Conservation (phyloP, 1,140 invertebrate species). For the Drepana arcuata region DNA sequence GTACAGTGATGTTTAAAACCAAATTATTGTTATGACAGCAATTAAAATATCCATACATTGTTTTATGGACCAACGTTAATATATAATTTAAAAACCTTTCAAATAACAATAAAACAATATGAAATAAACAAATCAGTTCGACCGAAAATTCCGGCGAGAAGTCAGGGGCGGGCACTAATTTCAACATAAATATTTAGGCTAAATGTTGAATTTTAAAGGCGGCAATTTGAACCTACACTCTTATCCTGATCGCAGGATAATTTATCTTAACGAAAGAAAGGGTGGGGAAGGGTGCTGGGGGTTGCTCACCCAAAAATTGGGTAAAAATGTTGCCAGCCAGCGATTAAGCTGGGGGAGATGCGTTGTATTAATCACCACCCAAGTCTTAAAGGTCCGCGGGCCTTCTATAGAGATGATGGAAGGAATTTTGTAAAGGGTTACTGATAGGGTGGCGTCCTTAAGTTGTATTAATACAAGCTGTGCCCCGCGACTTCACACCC, state of each 20-base stretch:
- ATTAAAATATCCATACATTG: not conserved
- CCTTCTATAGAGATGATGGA: constrained; percentile 27
- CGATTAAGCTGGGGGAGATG: constrained; percentile 69
- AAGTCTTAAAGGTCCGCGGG: constrained; percentile 48
- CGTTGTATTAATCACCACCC: constrained; percentile 71
- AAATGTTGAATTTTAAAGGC: constrained; percentile 65
- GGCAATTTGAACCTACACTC: constrained; percentile 69
- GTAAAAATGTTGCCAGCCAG: constrained; percentile 70
- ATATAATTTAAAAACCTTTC: too few relatives aligned
- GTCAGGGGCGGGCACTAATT: constrained; percentile 23
- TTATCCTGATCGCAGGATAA: constrained; percentile 69
- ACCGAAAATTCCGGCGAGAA: constrained; percentile 16
- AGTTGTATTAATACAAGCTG: too few relatives aligned
- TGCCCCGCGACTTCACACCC: too few relatives aligned
- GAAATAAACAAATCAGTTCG: too few relatives aligned
- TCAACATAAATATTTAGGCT: constrained; percentile 55
- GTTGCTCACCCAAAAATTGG: constrained; percentile 60
- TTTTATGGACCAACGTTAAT: too few relatives aligned
- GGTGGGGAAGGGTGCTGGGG: constrained; percentile 24
- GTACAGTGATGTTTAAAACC: not conserved
- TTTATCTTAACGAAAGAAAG: constrained; percentile 71
- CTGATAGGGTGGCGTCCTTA: too few relatives aligned
- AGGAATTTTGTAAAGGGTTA: too few relatives aligned
- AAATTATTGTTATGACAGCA: not conserved
- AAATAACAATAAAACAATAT: constrained; percentile 4